phyloP scores from a whole-genome alignment of 1,140 invertebrate genomes.

The Plodia interpunctella region DNA sequence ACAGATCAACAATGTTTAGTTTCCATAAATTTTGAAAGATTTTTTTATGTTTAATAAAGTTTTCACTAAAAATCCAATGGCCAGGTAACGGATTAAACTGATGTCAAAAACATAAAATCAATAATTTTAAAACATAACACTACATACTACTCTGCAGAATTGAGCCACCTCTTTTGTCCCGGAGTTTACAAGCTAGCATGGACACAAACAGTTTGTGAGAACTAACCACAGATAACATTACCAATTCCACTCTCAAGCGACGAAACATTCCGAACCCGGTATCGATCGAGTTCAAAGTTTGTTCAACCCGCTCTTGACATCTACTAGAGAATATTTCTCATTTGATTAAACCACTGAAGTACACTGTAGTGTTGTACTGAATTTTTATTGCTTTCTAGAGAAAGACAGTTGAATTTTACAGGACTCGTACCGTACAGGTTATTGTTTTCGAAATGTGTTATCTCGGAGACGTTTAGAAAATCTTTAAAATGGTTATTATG shows the following conservation, averaged over 20 bases:
- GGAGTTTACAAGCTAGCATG: neutral
- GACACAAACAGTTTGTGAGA: neutral
- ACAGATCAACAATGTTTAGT: too few species aligned
- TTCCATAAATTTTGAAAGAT: too few species aligned
- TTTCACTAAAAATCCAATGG: too few species aligned
- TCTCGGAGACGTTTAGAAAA: too few species aligned
- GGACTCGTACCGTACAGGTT: too few species aligned
- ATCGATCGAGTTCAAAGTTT: slow-evolving; percentile 5
- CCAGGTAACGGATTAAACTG: too few species aligned
- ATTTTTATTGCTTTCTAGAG: neutral
- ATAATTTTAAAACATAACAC: neutral
- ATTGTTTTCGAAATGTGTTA: too few species aligned
- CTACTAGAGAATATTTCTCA: neutral
- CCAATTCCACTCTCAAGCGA: neutral
- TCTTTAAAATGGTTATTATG: too few species aligned
- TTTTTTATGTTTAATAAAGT: too few species aligned
- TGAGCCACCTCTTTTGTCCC: neutral
- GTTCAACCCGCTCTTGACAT: slow-evolving; percentile 4
- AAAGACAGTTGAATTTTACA: neutral
- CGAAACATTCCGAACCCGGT: neutral
- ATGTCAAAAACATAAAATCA: too few species aligned
- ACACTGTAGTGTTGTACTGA: neutral
- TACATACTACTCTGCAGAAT: neutral
- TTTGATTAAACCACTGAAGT: slow-evolving; percentile 1
- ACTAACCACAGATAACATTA: neutral